Percentiles rank a stretch among this genome's conserved stretches.
Evolutionary conservation across 2,797 vertebrate genomes (phyloP).

Genomic region (Okamejei kenojei): DNA sequence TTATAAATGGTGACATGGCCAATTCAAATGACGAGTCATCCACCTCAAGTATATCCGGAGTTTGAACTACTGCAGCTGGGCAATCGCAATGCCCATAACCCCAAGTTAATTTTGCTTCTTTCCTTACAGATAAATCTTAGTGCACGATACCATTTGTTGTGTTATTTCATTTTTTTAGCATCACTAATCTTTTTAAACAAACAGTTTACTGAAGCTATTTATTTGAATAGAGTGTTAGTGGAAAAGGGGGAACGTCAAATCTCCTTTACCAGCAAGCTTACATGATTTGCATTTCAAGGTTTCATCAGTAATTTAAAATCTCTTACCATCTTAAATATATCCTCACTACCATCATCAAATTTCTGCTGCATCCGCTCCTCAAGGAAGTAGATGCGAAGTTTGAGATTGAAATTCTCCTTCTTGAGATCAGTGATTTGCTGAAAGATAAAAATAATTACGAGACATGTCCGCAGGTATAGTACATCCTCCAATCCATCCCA

Average conservation of each 20-base stretch:
- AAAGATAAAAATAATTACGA: constrained; percentile 42
- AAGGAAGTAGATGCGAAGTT: constrained; percentile 94
- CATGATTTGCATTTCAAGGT: background rate
- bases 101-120: background rate
- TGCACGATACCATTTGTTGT: background rate
- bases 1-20: background rate
- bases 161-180: background rate
- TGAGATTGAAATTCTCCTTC: constrained; percentile 97
- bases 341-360: constrained; percentile 81
- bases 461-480: background rate
- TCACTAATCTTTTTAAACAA: background rate
- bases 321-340: constrained; percentile 80
- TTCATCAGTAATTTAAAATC: background rate
- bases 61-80: background rate
- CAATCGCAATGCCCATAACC: background rate
- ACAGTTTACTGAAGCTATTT: background rate
- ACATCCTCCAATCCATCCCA: background rate
- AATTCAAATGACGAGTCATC: background rate
- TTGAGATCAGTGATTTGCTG: constrained; percentile 94
- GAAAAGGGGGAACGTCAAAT: background rate
- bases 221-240: no score
- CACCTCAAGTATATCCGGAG: no score
- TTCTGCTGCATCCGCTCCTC: constrained; percentile 91
- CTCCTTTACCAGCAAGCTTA: no score
- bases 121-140: background rate